Percentiles rank a stretch among this genome's conserved stretches.
phyloP scores from a whole-genome alignment of 2,797 vertebrate genomes.

The Pelochelys cantorii region DNA sequence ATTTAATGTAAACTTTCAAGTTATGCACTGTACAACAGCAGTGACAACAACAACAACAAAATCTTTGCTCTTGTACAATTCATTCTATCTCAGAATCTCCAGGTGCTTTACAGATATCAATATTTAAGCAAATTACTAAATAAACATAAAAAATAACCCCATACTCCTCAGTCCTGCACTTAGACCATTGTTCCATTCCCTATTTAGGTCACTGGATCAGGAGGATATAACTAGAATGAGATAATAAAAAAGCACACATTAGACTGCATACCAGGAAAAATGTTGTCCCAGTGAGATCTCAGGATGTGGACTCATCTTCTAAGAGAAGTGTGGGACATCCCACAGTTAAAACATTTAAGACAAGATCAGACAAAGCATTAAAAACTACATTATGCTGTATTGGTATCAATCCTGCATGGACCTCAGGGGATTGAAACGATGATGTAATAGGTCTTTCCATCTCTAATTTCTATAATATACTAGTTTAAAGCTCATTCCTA shows the following conservation, averaged over 20 bases:
- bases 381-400: not conserved
- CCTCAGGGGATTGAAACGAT: rapidly evolving
- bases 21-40: not conserved
- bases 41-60: not conserved
- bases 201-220: not conserved
- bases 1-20: not conserved
- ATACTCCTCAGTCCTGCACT: not conserved
- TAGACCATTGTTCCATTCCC: not conserved
- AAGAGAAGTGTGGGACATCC: not conserved
- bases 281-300: not conserved
- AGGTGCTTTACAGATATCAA: not conserved
- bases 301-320: not conserved
- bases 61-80: not conserved
- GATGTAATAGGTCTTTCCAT: not conserved
- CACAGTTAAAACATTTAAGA: not conserved
- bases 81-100: not conserved
- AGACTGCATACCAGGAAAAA: not conserved
- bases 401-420: not conserved
- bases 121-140: not conserved
- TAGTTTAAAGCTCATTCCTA: not conserved
- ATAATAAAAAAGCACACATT: not conserved
- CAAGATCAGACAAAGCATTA: not conserved
- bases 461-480: not conserved
- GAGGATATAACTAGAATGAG: not conserved
- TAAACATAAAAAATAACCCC: not conserved